Percentiles rank a stretch among this genome's conserved stretches.
These are phyloP conservation scores for Danio jaintianensis DNA, from an alignment of 2,797 vertebrate genomes.

Conservation along the genomic window DNA sequence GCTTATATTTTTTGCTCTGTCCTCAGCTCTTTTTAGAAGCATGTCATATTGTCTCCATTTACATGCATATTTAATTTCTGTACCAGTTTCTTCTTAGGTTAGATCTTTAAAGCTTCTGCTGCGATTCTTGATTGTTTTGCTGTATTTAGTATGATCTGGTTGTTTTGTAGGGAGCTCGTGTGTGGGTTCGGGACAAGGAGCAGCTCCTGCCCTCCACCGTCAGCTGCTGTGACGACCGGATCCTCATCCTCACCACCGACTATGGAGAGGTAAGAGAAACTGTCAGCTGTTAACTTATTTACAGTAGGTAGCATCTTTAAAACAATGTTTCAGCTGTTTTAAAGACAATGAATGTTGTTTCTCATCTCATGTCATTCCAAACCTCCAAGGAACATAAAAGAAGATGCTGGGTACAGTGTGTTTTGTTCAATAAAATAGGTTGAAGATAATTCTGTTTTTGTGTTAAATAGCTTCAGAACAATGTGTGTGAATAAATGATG, in stretches of 20 bases:
- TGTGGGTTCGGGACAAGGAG: conserved; percentile 87
- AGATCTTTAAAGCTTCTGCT: neutral
- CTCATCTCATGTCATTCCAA: neutral
- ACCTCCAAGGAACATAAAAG: neutral
- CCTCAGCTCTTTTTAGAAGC: conserved; percentile 5
- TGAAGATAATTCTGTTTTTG: neutral
- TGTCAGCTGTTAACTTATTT: neutral
- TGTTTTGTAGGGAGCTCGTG: conserved; percentile 82
- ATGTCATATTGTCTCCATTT: neutral
- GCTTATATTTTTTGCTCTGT: conserved; percentile 5
- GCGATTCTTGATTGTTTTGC: conserved; percentile 3
- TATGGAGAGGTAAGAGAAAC: conserved; percentile 83
- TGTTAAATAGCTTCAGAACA: neutral
- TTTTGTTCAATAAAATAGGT: neutral
- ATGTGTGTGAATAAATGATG: neutral
- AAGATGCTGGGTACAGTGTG: neutral
- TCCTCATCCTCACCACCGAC: conserved; percentile 81
- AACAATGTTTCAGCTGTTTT: neutral
- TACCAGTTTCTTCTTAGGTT: neutral
- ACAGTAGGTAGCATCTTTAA: neutral
- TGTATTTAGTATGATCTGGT: conserved; percentile 62
- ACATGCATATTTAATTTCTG: conserved; percentile 14
- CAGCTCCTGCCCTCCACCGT: conserved; percentile 86
- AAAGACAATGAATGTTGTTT: too few relatives aligned
- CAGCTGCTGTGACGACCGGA: conserved; percentile 76